Conservation (phyloP, 1,140 invertebrate species). For the Anoplolepis gracilipes region DNA sequence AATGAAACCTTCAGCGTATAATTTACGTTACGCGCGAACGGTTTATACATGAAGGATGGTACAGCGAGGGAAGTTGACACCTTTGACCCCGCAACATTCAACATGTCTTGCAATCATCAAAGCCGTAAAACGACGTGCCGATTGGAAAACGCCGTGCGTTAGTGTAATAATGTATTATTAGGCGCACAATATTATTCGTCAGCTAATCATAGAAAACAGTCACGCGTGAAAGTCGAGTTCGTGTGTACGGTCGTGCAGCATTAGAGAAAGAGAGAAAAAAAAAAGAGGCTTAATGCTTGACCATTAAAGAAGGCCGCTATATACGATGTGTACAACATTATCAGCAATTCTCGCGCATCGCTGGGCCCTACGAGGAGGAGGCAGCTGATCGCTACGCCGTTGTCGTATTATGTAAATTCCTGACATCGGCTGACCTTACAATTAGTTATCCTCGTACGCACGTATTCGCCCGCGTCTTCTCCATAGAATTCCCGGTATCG, state of each 20-base stretch:
- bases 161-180: constrained; percentile 54
- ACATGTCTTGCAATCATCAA: constrained; percentile 27
- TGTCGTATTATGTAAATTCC: constrained; percentile 76
- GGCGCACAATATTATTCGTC: constrained; percentile 47
- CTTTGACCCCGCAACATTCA: constrained; percentile 27
- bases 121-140: constrained; percentile 44
- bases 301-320: constrained; percentile 69
- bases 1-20: neutral
- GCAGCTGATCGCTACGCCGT: constrained; percentile 68
- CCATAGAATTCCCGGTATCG: constrained; percentile 66
- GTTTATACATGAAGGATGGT: constrained; percentile 11
- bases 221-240: constrained; percentile 43
- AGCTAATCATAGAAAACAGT: constrained; percentile 27
- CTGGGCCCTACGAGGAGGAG: constrained; percentile 31
- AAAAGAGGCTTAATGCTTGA: constrained; percentile 58
- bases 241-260: neutral
- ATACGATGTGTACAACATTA: constrained; percentile 71
- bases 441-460: constrained; percentile 73
- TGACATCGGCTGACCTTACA: constrained; percentile 72
- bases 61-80: constrained; percentile 4
- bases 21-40: constrained; percentile 13
- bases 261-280: neutral
- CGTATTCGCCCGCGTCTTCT: constrained; percentile 62
- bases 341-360: constrained; percentile 59
- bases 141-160: constrained; percentile 46